Evolutionary conservation across 2,888 invertebrate species (phyloP).

Genomic region (Synergus japonicus): DNA sequence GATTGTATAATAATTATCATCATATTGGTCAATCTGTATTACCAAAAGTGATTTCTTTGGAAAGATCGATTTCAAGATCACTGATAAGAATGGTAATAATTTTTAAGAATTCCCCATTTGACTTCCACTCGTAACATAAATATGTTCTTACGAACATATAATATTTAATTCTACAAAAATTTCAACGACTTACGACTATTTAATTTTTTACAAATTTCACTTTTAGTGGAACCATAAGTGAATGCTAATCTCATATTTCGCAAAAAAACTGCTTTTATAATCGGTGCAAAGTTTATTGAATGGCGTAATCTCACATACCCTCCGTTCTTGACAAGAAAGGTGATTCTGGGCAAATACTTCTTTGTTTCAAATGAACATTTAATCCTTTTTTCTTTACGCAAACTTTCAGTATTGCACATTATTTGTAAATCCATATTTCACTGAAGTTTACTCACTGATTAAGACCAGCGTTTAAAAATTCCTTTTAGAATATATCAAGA

Average conservation of each 20-base stretch:
- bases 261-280: slow-evolving; percentile 30
- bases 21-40: background rate
- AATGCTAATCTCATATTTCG: slow-evolving; percentile 28
- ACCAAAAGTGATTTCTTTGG: background rate
- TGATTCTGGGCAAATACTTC: background rate
- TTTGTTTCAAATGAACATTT: slow-evolving; percentile 11
- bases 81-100: background rate
- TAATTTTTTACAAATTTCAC: slow-evolving; percentile 24
- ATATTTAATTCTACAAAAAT: slow-evolving; percentile 23
- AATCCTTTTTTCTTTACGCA: background rate
- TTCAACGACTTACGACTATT: background rate
- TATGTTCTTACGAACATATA: background rate
- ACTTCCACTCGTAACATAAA: background rate
- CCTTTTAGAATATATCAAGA: background rate
- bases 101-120: background rate
- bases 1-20: background rate
- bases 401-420: background rate
- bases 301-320: slow-evolving; percentile 20
- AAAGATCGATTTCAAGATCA: background rate
- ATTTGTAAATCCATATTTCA: slow-evolving; percentile 16
- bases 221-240: background rate
- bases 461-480: slow-evolving; percentile 4
- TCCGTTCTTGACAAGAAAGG: background rate
- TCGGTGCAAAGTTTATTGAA: slow-evolving; percentile 31
- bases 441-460: background rate